Evolutionary conservation across 2,113 vertebrate genomes (phyloP), one percentile per base, ranked within the genome.

Genomic region (Nesospiza acunhae): DNA sequence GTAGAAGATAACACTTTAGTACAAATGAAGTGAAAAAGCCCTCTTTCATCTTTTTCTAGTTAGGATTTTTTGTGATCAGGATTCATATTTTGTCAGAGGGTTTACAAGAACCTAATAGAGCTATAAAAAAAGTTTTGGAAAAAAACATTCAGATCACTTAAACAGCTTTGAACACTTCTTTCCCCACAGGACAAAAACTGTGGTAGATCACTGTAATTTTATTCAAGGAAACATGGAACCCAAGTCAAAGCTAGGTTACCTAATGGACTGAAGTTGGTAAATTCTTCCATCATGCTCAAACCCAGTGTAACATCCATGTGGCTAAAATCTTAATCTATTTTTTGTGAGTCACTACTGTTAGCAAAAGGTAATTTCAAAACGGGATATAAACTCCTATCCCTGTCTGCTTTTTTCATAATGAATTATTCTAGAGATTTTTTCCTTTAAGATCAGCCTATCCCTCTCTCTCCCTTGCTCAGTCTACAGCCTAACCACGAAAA

Each of bases 21-120:
- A 49, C 2, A 7, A 41, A 56, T 49, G 15, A 64, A 72, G 33
- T 0, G 3, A 24, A 15, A 53, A 82, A 55, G 7, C 1, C 28
- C 42, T 16, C 3, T 60, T 78, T 31, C 13, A 47, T 64, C 16
- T 73, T 63, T 69, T 89, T 64, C 31, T 84, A 59, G 28, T 15
- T 42, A 56, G 24, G 19, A 23, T 60, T 26, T 63, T 80, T 77
- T 41, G 80, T 72, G 5, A 81, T 46, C 41, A 69, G 44, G 35
- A 21, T 76, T 73, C 4, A 5, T 84, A 55, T 35, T 74, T 69
- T 92, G 30, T 77, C 30, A 35, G 13, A 42, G 30, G 11, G 6
- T 59, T 81, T 62, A 52, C 7, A 41, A 78, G n/a, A 44, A 66
- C 26, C 21, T 70, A 50, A 52, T 0, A 84, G 28, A 59, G 19